Evolutionary conservation across 2,797 vertebrate genomes (phyloP).

Genomic region (Nothura maculosa): DNA sequence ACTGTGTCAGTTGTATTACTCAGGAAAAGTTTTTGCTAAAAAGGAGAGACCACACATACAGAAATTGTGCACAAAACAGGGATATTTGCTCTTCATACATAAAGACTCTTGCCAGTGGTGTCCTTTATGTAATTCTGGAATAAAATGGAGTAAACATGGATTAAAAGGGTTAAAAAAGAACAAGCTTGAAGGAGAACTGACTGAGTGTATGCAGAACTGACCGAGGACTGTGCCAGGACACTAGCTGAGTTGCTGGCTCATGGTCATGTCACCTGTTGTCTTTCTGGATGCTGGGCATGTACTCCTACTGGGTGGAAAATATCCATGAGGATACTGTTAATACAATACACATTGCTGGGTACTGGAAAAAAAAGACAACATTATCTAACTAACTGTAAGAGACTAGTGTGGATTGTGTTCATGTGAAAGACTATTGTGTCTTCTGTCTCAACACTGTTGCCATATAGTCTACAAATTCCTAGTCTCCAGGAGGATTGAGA

Average conservation of each 20-base stretch:
- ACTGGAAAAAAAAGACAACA: background rate
- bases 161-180: background rate
- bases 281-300: background rate
- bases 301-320: background rate
- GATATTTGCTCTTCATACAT: background rate
- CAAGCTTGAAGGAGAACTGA: background rate
- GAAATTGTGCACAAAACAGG: background rate
- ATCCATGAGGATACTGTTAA: background rate
- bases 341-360: background rate
- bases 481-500: too few species aligned
- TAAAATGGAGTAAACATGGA: background rate
- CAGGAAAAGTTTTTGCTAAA: background rate
- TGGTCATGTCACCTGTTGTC: rapidly evolving
- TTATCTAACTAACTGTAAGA: background rate
- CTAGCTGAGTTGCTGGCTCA: background rate
- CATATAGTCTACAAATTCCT: too few species aligned
- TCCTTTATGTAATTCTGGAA: background rate
- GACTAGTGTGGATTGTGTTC: too few species aligned
- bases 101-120: background rate
- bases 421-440: too few species aligned
- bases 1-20: slow-evolving; percentile 40
- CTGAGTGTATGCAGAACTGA: background rate
- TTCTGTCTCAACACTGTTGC: too few species aligned
- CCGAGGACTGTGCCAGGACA: background rate
- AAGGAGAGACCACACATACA: background rate